A percentile compares a stretch with the other conserved stretches of the same genome.
phyloP scores from a whole-genome alignment of 2,888 invertebrate genomes.

The Phalera bucephala region DNA sequence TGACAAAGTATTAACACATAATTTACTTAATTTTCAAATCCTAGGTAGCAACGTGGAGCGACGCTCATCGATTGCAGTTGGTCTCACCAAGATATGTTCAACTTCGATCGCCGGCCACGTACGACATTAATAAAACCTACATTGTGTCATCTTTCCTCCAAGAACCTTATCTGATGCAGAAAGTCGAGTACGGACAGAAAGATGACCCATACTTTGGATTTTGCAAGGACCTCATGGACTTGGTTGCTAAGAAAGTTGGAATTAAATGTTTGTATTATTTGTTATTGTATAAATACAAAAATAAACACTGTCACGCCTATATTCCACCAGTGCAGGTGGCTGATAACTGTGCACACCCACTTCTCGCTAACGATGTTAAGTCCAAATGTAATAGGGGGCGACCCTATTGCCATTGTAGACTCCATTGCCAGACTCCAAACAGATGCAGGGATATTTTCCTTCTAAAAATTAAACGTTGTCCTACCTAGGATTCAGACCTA shows the following conservation, averaged over 20 bases:
- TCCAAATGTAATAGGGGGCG: too few relatives aligned
- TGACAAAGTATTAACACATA: too few relatives aligned
- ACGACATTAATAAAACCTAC: conserved; percentile 92
- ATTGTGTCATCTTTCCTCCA: conserved; percentile 94
- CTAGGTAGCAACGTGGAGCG: conserved; percentile 94
- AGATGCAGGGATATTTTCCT: too few relatives aligned
- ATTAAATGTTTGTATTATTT: conserved; percentile 90
- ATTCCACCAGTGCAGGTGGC: too few relatives aligned
- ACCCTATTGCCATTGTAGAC: too few relatives aligned
- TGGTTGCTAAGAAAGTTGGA: conserved; percentile 90
- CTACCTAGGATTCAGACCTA: too few relatives aligned
- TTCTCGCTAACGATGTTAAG: too few relatives aligned
- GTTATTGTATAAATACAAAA: background rate
- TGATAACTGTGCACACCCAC: too few relatives aligned
- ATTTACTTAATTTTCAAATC: background rate
- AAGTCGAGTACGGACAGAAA: conserved; percentile 84
- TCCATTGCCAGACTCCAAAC: too few relatives aligned
- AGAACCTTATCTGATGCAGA: conserved; percentile 94
- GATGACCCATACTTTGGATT: conserved; percentile 95
- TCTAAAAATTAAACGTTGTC: too few relatives aligned
- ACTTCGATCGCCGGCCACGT: conserved; percentile 86
- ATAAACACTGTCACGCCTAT: too few relatives aligned
- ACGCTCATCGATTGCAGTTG: conserved; percentile 88
- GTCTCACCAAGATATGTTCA: conserved; percentile 90
- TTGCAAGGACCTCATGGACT: conserved; percentile 94